phyloP scores from a whole-genome alignment of 2,113 vertebrate genomes.

The Upupa epops region DNA sequence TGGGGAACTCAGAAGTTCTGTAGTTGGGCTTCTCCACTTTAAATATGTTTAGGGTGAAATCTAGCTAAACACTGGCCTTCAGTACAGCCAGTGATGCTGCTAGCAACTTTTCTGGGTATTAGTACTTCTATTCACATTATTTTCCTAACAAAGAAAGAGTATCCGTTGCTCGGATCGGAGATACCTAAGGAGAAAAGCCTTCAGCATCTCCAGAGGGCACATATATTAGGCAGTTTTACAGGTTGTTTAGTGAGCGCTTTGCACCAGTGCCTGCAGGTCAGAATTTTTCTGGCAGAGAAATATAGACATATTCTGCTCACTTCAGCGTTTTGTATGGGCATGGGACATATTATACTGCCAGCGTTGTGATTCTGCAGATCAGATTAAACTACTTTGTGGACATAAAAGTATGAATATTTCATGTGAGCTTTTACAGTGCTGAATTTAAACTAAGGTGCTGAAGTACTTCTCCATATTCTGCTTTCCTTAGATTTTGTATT shows the following conservation, averaged over 20 bases:
- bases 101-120: slow-evolving; percentile 3
- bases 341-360: slow-evolving; percentile 45
- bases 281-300: slow-evolving; percentile 37
- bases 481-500: slow-evolving; percentile 37
- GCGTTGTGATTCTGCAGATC: slow-evolving; percentile 66
- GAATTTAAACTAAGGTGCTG: slow-evolving; percentile 65
- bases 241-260: slow-evolving; percentile 14
- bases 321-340: slow-evolving; percentile 58
- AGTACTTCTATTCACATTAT: background rate
- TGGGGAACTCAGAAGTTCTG: background rate
- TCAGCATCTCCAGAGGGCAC: slow-evolving; percentile 21
- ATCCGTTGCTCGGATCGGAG: background rate
- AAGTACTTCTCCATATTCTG: slow-evolving; percentile 32
- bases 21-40: background rate
- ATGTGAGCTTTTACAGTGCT: slow-evolving; percentile 58
- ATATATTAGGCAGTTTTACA: background rate
- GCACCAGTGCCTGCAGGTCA: background rate
- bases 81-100: background rate
- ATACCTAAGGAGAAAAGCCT: slow-evolving; percentile 10
- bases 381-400: slow-evolving; percentile 72
- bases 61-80: background rate
- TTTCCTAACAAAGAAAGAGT: slow-evolving; percentile 13
- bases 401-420: slow-evolving; percentile 80
- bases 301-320: slow-evolving; percentile 6
- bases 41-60: background rate